A percentile compares a stretch with the other conserved stretches of the same genome.
Evolutionary conservation across 2,113 vertebrate species (phyloP).

Genomic region (Donacobius atricapilla): DNA sequence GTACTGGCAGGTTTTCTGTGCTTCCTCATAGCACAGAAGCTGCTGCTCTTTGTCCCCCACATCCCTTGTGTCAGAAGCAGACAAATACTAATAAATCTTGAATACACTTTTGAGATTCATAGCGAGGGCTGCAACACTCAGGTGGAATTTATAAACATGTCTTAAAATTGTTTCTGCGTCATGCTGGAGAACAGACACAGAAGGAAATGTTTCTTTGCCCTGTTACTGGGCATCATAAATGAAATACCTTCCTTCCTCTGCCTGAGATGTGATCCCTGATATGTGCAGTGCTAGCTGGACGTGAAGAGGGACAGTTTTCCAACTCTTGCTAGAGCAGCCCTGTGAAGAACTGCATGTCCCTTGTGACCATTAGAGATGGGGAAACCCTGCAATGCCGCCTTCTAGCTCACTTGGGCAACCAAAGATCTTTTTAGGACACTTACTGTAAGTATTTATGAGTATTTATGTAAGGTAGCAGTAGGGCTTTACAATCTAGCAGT

Average conservation of each 20-base stretch:
- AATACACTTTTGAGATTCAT: constrained; percentile 37
- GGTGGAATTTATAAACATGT: background rate
- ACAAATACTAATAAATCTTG: constrained; percentile 20
- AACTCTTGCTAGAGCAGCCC: rapidly evolving
- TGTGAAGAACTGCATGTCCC: rapidly evolving
- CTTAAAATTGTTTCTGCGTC: constrained; percentile 1
- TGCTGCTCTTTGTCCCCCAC: constrained; percentile 19
- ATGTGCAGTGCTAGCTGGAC: background rate
- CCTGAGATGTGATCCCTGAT: background rate
- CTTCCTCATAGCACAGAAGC: background rate
- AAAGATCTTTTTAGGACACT: background rate
- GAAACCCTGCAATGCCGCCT: background rate
- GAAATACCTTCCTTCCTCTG: background rate
- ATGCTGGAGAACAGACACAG: background rate
- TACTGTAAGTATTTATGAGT: background rate
- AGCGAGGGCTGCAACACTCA: background rate
- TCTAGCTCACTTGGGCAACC: background rate
- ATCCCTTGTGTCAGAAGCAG: constrained; percentile 35
- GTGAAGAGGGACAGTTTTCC: background rate
- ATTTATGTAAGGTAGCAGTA: background rate
- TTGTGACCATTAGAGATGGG: background rate
- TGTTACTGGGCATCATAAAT: background rate
- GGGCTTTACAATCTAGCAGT: constrained; percentile 1
- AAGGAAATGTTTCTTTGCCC: background rate
- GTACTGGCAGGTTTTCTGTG: background rate